phyloP scores from a whole-genome alignment of 2,113 vertebrate genomes.

The Prolemur simus region DNA sequence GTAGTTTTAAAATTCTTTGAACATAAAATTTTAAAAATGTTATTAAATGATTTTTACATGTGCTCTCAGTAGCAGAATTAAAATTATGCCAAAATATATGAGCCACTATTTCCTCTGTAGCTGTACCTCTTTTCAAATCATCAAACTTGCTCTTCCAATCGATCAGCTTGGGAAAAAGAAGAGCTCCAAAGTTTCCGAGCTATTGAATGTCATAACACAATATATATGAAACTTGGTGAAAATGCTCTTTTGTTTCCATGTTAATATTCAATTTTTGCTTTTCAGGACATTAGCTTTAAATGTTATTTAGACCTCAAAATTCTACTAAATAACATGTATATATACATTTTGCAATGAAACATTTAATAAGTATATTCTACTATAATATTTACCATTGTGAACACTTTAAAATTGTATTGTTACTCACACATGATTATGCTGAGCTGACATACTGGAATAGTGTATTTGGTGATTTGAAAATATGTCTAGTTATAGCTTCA shows the following conservation, averaged over 20 bases:
- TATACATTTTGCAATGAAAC: background rate
- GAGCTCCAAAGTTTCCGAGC: background rate
- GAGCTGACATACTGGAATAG: background rate
- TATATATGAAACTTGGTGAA: background rate
- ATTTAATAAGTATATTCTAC: background rate
- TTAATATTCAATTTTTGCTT: background rate
- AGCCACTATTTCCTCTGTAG: background rate
- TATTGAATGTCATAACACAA: background rate
- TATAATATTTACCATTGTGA: background rate
- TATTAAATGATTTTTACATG: background rate
- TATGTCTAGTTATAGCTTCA: constrained; percentile 27
- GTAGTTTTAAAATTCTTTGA: background rate
- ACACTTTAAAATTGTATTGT: background rate
- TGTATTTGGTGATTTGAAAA: constrained; percentile 50
- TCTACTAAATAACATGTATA: background rate
- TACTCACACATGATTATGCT: constrained; percentile 3
- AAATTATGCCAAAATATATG: background rate
- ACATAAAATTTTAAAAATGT: background rate
- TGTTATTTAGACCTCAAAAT: background rate
- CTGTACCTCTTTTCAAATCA: constrained; percentile 20
- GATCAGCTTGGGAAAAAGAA: background rate
- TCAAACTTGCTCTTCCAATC: background rate
- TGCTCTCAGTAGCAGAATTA: background rate
- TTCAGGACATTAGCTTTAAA: background rate
- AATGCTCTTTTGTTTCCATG: background rate